Evolutionary conservation across 2,113 vertebrate species (phyloP).

Genomic region (Nematolebias whitei): DNA sequence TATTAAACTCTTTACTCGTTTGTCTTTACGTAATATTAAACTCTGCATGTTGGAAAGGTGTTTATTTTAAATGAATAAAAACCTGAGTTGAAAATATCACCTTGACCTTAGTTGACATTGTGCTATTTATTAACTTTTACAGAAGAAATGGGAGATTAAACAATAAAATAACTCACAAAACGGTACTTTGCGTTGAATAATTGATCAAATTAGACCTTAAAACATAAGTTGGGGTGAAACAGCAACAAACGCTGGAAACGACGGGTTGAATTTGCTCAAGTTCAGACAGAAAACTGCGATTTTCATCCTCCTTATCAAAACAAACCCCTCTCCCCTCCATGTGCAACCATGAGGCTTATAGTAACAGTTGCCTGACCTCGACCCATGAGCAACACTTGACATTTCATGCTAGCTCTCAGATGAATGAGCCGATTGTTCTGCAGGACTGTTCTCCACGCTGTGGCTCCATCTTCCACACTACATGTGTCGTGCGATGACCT

Average conservation of each 20-base stretch:
- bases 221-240: too few relatives aligned
- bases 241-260: neutral
- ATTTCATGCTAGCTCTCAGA: constrained; percentile 58
- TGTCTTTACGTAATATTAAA: neutral
- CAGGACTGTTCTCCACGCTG: constrained; percentile 53
- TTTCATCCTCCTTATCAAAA: constrained; percentile 26
- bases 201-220: neutral
- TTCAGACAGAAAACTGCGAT: neutral
- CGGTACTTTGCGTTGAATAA: neutral
- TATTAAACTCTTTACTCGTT: neutral
- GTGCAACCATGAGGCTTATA: constrained; percentile 15
- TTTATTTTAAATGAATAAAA: too few relatives aligned
- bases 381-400: constrained; percentile 64
- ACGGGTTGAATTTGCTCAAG: neutral
- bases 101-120: neutral
- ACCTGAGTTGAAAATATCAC: neutral
- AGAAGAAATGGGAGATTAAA: neutral
- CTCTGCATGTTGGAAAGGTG: too few relatives aligned
- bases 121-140: neutral
- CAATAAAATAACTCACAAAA: neutral
- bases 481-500: constrained; percentile 63
- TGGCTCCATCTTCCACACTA: constrained; percentile 44
- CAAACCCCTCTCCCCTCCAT: constrained; percentile 31
- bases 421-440: constrained; percentile 72
- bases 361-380: constrained; percentile 65